Conservation (phyloP, 2,888 invertebrate species). For the Epiblema foenella region DNA sequence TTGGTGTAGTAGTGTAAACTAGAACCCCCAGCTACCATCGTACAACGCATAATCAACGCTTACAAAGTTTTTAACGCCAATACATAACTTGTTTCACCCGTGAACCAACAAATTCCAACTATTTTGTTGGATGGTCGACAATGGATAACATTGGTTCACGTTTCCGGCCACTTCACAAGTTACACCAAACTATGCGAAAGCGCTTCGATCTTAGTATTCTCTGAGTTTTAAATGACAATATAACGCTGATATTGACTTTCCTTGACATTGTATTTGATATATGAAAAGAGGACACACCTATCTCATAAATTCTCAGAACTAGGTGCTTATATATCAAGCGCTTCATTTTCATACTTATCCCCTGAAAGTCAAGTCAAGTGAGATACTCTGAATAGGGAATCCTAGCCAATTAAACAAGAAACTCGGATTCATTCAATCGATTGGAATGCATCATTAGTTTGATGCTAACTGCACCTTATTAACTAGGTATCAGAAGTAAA, state of each 20-base stretch:
- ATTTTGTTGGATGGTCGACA: constrained; percentile 25
- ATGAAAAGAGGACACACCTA: not conserved
- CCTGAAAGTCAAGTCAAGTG: not conserved
- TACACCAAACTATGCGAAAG: constrained; percentile 63
- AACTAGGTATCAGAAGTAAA: constrained; percentile 6
- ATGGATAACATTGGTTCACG: constrained; percentile 48
- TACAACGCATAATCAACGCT: constrained; percentile 38
- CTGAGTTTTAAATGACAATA: constrained; percentile 76
- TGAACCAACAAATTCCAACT: constrained; percentile 37
- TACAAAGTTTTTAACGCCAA: constrained; percentile 43
- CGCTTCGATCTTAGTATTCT: constrained; percentile 60
- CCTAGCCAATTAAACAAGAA: constrained; percentile 1
- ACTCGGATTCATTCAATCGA: constrained; percentile 4
- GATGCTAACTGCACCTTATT: not conserved
- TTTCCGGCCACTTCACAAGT: constrained; percentile 61
- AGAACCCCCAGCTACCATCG: constrained; percentile 25
- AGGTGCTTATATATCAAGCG: too few species aligned
- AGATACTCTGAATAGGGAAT: not conserved
- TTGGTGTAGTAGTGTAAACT: constrained; percentile 33
- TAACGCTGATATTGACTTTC: constrained; percentile 47
- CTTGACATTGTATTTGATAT: not conserved
- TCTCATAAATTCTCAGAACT: not conserved
- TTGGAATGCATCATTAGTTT: constrained; percentile 1
- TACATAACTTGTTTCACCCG: constrained; percentile 25
- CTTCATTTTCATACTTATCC: not conserved